Evolutionary conservation across 1,140 invertebrate genomes (phyloP).

Genomic region (Hyphantria cunea): DNA sequence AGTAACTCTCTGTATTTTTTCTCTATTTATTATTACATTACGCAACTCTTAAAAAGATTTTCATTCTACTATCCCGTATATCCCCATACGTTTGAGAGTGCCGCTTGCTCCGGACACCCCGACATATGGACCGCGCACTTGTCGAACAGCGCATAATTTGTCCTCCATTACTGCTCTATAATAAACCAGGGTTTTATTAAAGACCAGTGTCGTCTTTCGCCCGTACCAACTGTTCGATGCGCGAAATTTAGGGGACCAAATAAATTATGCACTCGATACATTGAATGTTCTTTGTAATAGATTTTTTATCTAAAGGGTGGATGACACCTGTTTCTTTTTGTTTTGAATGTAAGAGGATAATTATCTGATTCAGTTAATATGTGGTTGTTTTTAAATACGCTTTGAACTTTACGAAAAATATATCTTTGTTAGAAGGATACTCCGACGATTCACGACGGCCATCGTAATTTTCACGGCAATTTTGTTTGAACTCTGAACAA

Average conservation of each 20-base stretch:
- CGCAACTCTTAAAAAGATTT: too few species aligned
- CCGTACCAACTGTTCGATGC: conserved; percentile 67
- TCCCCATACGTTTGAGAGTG: conserved; percentile 23
- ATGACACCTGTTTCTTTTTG: conserved; percentile 58
- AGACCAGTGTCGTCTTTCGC: conserved; percentile 71
- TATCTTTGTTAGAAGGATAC: too few species aligned
- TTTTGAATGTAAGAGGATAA: conserved; percentile 9
- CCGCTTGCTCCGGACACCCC: conserved; percentile 66
- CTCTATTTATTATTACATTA: too few species aligned
- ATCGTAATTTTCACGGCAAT: too few species aligned
- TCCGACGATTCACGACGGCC: too few species aligned
- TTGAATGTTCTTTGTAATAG: conserved; percentile 70
- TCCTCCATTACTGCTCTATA: conserved; percentile 72
- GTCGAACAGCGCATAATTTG: conserved; percentile 74
- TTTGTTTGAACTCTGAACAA: too few species aligned
- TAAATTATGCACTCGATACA: conserved; percentile 75
- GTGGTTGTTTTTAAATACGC: neutral
- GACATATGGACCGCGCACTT: conserved; percentile 76
- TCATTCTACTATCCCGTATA: conserved; percentile 35
- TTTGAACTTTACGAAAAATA: too few species aligned
- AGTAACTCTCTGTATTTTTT: too few species aligned
- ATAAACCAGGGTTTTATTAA: conserved; percentile 72
- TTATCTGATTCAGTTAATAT: neutral
- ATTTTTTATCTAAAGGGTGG: conserved; percentile 47
- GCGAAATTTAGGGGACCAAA: conserved; percentile 46